Conservation (phyloP, 2,113 vertebrate species). For the Crypturellus undulatus region DNA sequence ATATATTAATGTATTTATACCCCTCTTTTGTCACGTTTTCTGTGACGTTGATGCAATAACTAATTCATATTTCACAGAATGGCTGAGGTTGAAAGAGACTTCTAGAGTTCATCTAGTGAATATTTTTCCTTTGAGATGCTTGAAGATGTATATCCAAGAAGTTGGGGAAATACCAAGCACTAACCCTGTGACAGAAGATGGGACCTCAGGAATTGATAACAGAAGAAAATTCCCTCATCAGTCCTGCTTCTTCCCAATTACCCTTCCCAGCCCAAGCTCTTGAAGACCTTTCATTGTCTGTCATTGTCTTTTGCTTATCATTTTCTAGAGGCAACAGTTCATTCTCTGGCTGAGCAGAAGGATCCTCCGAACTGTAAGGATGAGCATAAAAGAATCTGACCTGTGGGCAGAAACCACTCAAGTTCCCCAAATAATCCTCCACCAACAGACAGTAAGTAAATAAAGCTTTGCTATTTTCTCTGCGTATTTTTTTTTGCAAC, state of each 20-base stretch:
- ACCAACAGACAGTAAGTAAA: not conserved
- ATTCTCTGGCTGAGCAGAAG: conserved; percentile 18
- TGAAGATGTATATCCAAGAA: not conserved
- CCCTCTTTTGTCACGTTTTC: not conserved
- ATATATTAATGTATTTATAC: not conserved
- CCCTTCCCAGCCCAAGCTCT: not conserved
- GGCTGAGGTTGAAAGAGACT: too few relatives aligned
- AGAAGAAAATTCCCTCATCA: not conserved
- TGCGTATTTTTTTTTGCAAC: not conserved
- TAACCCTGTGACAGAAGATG: not conserved
- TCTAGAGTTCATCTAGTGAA: too few relatives aligned
- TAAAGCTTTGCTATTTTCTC: conserved; percentile 18
- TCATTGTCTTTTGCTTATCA: not conserved
- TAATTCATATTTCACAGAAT: not conserved
- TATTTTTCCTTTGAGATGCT: not conserved
- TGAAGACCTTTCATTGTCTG: not conserved
- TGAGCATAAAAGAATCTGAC: not conserved
- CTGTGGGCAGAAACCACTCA: not conserved
- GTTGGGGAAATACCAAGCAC: not conserved
- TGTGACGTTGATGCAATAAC: not conserved
- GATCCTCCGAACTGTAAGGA: conserved; percentile 10
- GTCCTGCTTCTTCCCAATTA: not conserved
- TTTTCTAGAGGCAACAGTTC: not conserved
- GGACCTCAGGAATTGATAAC: not conserved
- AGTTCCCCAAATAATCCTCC: conserved; percentile 3